Percentiles rank a stretch among this genome's conserved stretches.
These are phyloP conservation scores for Drosophila paulistorum DNA, from an alignment of 1,140 invertebrate genomes.

Conservation along the genomic window DNA sequence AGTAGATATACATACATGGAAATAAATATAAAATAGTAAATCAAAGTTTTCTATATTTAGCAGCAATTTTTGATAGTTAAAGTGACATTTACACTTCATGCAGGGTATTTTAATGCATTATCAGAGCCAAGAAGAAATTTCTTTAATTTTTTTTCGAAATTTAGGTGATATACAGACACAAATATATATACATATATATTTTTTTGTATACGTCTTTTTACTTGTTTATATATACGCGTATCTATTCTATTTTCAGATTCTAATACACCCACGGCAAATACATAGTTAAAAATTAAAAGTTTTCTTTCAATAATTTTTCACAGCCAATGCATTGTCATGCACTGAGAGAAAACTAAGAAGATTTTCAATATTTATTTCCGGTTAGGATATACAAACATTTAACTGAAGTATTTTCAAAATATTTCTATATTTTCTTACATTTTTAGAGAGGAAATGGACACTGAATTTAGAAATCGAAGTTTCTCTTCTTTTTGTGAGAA, in stretches of 20 bases:
- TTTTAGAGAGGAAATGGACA: too few relatives aligned
- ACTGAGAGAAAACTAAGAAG: too few relatives aligned
- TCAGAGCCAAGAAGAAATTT: not conserved
- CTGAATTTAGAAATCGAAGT: too few relatives aligned
- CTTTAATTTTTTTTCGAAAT: not conserved
- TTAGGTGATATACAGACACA: conserved; percentile 1
- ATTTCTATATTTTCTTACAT: not conserved
- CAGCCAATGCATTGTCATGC: not conserved
- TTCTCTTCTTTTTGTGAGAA: too few relatives aligned
- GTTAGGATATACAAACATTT: too few relatives aligned
- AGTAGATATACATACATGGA: too few relatives aligned
- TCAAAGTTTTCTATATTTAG: too few relatives aligned
- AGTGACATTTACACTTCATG: not conserved
- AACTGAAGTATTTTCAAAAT: not conserved
- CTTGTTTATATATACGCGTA: not conserved
- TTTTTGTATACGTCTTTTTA: not conserved
- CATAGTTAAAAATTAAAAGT: not conserved
- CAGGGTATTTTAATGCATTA: not conserved
- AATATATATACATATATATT: not conserved
- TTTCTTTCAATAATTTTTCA: not conserved
- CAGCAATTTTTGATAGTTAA: too few relatives aligned
- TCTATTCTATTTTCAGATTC: conserved; percentile 22
- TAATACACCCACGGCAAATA: conserved; percentile 6
- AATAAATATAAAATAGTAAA: too few relatives aligned
- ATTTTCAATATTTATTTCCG: too few relatives aligned